Evolutionary conservation across 2,113 vertebrate genomes (phyloP), one percentile per base, ranked within the genome.

Genomic region (Fukomys damarensis): DNA sequence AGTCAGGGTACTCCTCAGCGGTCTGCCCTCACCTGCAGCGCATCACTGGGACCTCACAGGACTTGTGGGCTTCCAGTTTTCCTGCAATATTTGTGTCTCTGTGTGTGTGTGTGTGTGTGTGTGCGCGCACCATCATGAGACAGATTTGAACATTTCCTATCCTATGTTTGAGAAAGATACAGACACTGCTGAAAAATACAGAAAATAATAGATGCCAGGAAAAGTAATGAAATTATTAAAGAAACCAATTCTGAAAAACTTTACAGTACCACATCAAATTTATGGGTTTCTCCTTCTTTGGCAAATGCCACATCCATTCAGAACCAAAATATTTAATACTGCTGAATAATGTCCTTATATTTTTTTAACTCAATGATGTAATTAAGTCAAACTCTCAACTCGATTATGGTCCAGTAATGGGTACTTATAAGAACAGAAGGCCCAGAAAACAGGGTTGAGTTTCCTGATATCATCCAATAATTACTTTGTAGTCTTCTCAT

Each of bases 61-160:
- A 20, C 38, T 4, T 24, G 16, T 0, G 16, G 24, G 74, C 16
- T 70, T 46, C 52, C 10, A 20, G 14, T 5, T 35, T 90, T 11
- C 41, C 38, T 41, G 8, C 3, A 61, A 22, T 32, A 30, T 43
- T 24, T 66, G 46, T 43, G n/a, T 61, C n/a, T 26, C 8, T 20
- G 9, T 5, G 16, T 35, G 10, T 32, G 19, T 5, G 6, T 32
- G 5, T 20, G 56, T 16, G 7, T 26, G 13, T 26, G 7, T 46
- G 20, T 7, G 7, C 9, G 4, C 8, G 30, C 30, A 66, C 65
- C 38, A 32, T 3, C 4, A 0, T 5, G 32, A 35, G 10, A 4
- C 22, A 86, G 28, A 79, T 19, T 2, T 5, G 10, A 74, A 38
- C 38, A 58, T 16, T 1, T 77, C 24, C 19, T 79, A 1, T 77